phyloP scores from a whole-genome alignment of 1,140 invertebrate genomes.

The Neomicropteryx cornuta region DNA sequence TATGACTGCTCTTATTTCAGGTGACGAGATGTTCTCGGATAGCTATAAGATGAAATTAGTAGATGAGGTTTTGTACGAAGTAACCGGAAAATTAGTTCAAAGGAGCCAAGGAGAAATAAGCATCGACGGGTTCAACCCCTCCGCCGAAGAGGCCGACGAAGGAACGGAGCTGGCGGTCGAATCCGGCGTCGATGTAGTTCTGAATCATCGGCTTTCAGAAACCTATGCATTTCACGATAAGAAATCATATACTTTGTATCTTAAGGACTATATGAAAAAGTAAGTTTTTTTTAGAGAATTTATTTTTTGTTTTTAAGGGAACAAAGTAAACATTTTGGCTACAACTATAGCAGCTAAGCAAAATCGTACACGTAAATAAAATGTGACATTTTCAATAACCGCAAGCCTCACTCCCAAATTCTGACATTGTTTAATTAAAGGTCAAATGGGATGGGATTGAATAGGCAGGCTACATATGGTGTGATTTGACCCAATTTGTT shows the following conservation, averaged over 20 bases:
- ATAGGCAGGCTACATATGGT: too few relatives aligned
- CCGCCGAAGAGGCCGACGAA: constrained; percentile 83
- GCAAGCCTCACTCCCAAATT: too few relatives aligned
- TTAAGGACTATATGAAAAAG: constrained; percentile 97
- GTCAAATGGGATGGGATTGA: too few relatives aligned
- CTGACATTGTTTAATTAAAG: too few relatives aligned
- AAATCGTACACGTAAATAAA: too few relatives aligned
- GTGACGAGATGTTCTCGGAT: constrained; percentile 97
- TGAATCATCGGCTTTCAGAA: constrained; percentile 85
- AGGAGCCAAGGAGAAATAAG: constrained; percentile 69
- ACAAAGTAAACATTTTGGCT: too few relatives aligned
- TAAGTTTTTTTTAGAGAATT: constrained; percentile 35
- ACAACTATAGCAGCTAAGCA: too few relatives aligned
- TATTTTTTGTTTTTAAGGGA: too few relatives aligned
- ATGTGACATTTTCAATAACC: too few relatives aligned
- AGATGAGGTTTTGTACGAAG: constrained; percentile 91
- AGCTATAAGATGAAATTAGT: constrained; percentile 91
- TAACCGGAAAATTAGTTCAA: constrained; percentile 75
- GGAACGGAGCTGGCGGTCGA: constrained; percentile 64
- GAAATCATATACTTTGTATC: constrained; percentile 82
- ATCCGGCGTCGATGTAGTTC: constrained; percentile 82
- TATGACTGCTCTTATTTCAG: constrained; percentile 42
- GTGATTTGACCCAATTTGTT: too few relatives aligned
- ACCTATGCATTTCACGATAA: constrained; percentile 78
- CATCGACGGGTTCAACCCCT: constrained; percentile 84